A percentile compares a stretch with the other conserved stretches of the same genome.
Conservation (phyloP, 2,888 invertebrate genomes). For the Escarpia spicata region DNA sequence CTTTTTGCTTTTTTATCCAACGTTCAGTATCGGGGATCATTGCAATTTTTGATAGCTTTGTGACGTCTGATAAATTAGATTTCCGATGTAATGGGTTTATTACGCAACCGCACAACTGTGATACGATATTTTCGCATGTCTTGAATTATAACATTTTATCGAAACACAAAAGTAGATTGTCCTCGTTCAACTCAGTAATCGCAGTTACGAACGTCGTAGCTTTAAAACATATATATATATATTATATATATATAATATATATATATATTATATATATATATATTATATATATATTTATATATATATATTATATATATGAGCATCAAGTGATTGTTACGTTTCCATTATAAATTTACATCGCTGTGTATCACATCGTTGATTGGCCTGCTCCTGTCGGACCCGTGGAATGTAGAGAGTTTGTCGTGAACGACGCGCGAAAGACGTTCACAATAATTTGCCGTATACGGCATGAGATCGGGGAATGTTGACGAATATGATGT, state of each 20-base stretch:
- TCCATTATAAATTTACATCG: background rate
- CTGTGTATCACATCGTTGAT: no score
- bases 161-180: background rate
- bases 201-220: background rate
- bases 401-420: background rate
- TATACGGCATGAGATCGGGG: conserved; percentile 11
- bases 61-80: background rate
- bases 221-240: background rate
- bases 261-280: no score
- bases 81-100: background rate
- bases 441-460: background rate
- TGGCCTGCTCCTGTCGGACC: background rate
- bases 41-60: background rate
- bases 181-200: background rate
- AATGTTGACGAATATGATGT: background rate
- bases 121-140: no score
- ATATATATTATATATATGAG: no score
- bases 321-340: no score
- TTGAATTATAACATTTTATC: background rate
- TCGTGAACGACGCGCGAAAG: background rate
- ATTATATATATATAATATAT: no score
- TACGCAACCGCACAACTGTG: background rate
- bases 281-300: no score
- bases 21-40: background rate
- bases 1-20: background rate